phyloP scores from a whole-genome alignment of 2,797 vertebrate genomes.

The Pseudochirops cupreus region DNA sequence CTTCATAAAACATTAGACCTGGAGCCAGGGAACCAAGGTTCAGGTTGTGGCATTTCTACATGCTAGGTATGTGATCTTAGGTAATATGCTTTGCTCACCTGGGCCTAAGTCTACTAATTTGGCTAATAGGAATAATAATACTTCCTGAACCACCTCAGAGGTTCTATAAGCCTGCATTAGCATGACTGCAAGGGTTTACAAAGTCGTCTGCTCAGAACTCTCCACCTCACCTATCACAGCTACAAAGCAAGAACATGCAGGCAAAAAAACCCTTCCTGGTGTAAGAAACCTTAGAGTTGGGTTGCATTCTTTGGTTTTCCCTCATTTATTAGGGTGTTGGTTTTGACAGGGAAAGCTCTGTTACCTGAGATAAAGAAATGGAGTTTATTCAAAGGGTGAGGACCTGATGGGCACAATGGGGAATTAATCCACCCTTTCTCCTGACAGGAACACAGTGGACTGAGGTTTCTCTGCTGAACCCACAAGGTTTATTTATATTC shows the following conservation, averaged over 20 bases:
- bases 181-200: neutral
- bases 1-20: neutral
- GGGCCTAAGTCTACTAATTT: neutral
- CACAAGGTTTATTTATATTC: slow-evolving; percentile 48
- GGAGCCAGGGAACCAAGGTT: neutral
- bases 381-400: neutral
- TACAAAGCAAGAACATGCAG: neutral
- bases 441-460: neutral
- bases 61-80: neutral
- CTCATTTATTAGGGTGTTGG: neutral
- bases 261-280: neutral
- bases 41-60: neutral
- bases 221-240: neutral
- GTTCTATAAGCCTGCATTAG: neutral
- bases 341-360: neutral
- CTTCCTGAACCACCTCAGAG: neutral
- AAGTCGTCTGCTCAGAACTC: neutral
- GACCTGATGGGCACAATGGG: rapidly evolving
- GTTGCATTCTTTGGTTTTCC: neutral
- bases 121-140: neutral
- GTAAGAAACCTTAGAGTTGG: neutral
- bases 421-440: neutral
- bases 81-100: neutral
- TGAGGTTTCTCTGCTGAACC: slow-evolving; percentile 1
- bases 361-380: neutral